Evolutionary conservation across 2,797 vertebrate species (phyloP).

Genomic region (Neostethus bicornis): DNA sequence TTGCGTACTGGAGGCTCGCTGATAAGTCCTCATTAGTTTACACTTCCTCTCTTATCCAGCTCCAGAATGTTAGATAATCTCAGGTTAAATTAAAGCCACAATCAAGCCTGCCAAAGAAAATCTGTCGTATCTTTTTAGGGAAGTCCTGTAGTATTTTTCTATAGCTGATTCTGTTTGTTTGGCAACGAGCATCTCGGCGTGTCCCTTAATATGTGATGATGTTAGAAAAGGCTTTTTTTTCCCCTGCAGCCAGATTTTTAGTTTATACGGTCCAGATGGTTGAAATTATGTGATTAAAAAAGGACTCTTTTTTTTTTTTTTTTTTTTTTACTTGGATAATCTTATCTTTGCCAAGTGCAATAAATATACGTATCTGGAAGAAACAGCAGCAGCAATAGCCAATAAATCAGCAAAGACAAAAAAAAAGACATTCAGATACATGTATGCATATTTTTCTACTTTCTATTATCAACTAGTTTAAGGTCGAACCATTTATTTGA

Average conservation of each 20-base stretch:
- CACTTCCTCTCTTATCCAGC: constrained; percentile 48
- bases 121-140: constrained; percentile 20
- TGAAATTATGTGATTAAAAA: background rate
- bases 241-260: background rate
- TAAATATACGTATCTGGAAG: constrained; percentile 20
- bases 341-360: constrained; percentile 5
- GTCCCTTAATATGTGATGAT: background rate
- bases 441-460: too few species aligned
- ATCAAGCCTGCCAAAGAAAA: background rate
- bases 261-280: constrained; percentile 1
- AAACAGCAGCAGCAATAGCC: too few species aligned
- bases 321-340: background rate
- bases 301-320: too few species aligned
- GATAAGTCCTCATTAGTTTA: constrained; percentile 25
- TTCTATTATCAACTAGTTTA: too few species aligned
- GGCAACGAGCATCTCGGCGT: constrained; percentile 5
- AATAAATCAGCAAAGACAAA: too few species aligned
- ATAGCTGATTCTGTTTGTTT: constrained; percentile 18
- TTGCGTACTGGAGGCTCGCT: constrained; percentile 14
- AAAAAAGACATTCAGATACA: too few species aligned
- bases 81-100: constrained; percentile 30
- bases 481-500: too few species aligned
- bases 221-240: background rate
- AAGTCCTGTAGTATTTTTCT: constrained; percentile 18
- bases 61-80: constrained; percentile 38